Conservation (phyloP, 2,113 vertebrate species). For the Dasyurus viverrinus region DNA sequence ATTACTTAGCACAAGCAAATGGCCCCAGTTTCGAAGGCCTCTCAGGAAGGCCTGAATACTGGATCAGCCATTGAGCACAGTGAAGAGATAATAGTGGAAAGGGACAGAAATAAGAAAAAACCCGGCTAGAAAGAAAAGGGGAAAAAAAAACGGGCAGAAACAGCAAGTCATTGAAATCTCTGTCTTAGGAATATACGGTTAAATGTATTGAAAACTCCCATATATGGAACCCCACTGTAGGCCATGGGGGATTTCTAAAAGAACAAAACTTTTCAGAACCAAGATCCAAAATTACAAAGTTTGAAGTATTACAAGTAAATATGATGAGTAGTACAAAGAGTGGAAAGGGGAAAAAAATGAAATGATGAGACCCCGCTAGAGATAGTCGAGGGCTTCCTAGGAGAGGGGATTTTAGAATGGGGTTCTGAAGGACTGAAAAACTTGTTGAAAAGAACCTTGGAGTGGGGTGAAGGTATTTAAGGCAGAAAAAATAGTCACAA, state of each 20-base stretch:
- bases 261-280: not conserved
- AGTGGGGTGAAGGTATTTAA: not conserved
- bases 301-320: not conserved
- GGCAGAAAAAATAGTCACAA: not conserved
- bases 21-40: accelerated
- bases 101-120: not conserved
- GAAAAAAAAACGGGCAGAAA: not conserved
- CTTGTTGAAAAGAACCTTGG: not conserved
- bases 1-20: accelerated
- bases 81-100: not conserved
- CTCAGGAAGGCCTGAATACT: accelerated
- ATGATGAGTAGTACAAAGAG: not conserved
- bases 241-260: not conserved
- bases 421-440: not conserved
- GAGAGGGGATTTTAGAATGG: not conserved
- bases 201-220: not conserved
- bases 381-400: not conserved
- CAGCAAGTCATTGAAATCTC: not conserved
- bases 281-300: not conserved
- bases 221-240: not conserved
- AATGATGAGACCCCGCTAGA: not conserved
- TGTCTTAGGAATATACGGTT: not conserved
- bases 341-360: not conserved
- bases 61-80: accelerated
- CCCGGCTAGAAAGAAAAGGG: not conserved